These are phyloP conservation scores for Drosophila bocqueti DNA, from an alignment of 1,140 invertebrate species.

Conservation along the genomic window DNA sequence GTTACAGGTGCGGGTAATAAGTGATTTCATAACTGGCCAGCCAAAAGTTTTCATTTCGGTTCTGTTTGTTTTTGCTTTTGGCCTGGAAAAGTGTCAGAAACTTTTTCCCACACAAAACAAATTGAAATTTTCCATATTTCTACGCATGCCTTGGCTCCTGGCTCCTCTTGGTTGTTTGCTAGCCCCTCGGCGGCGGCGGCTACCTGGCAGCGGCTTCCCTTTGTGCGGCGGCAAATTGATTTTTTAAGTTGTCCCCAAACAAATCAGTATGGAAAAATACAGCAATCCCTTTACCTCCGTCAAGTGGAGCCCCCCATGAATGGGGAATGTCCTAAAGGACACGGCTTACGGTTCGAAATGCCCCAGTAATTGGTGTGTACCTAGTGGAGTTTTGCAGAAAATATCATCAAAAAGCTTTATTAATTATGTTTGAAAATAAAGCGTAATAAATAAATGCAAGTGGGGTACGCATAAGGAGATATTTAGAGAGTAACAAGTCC, in stretches of 20 bases:
- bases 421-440: background rate
- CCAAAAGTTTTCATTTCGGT: slow-evolving; percentile 34
- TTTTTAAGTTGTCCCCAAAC: slow-evolving; percentile 63
- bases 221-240: slow-evolving; percentile 48
- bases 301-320: slow-evolving; percentile 28
- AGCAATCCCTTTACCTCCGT: slow-evolving; percentile 45
- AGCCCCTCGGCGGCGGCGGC: slow-evolving; percentile 11
- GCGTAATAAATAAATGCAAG: background rate
- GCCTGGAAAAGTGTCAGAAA: slow-evolving; percentile 65
- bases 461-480: no score
- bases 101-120: slow-evolving; percentile 55
- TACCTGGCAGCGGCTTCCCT: slow-evolving; percentile 48
- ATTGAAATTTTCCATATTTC: slow-evolving; percentile 69
- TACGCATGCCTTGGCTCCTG: slow-evolving; percentile 14
- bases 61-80: slow-evolving; percentile 51
- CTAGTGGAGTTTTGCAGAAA: background rate
- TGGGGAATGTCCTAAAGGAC: slow-evolving; percentile 2
- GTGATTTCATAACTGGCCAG: slow-evolving; percentile 48
- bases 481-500: background rate
- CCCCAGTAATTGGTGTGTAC: background rate
- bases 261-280: slow-evolving; percentile 42
- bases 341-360: background rate
- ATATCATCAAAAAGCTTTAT: background rate
- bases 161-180: slow-evolving; percentile 7
- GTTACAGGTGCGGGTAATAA: slow-evolving; percentile 25